Base-by-base conservation (phyloP, 2,797 vertebrate genomes). In the Gephyroberyx darwinii region DNA sequence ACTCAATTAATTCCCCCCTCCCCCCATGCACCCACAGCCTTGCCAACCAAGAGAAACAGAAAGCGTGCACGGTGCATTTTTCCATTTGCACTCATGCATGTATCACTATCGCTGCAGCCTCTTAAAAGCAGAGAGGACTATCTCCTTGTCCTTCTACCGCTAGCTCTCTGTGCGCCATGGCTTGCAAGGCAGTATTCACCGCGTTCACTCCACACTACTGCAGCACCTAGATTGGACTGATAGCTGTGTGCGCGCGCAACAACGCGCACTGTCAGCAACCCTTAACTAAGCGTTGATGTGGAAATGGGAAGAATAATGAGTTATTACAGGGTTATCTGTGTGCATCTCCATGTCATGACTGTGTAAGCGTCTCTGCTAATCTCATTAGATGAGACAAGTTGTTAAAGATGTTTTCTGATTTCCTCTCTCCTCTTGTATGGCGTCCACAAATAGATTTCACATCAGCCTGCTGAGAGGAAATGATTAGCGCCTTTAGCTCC, bases 361-460 rank as follows among this genome's bases (percentile, higher is more conserved):
- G 81, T 80, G 84, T 89, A 91, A 91, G 88, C 88, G 69, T 79
- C 87, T 91, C 82, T 59, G 86, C 84, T 93, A 93, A 93, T 93
- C 92, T 93, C 87, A 92, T 93, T 94, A 92, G 90, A 91, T 88
- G 89, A 92, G 89, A 90, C 91, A 93, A 89, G 84, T 90, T 90
- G 90, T 90, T 90, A 86, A 92, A 93, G 88, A 92, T 92, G 89
- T 92, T 91, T 91, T 90, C 89, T 84, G 88, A 91, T 89, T 89
- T 85, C 84, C 85, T 57, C 83, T 66, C 75, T 75, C 82, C 70
- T 86, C 81, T 85, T 70, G 82, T 86, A 83, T 84, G 84, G 88
- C 30, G 81, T 91, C 90, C 88, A 90, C 90, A 91, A 92, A 91
- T 90, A 90, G 81, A 91, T 90, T 92, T 89, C 74, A 86, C 84